Base-by-base conservation (phyloP, 1,140 invertebrate species). In the Diplogasteroides magnus region DNA sequence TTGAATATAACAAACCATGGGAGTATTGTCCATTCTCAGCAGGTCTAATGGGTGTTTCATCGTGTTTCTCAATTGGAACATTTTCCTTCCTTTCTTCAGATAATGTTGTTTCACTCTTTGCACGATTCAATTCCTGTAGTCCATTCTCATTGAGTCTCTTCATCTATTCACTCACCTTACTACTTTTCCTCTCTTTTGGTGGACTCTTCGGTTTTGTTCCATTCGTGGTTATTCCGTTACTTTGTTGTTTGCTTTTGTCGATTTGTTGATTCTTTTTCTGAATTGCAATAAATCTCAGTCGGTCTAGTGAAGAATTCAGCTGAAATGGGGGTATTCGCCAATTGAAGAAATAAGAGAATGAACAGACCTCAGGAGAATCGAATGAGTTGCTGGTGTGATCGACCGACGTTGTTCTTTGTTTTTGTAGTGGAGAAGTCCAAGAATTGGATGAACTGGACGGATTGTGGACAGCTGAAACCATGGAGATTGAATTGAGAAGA, bases 71-170 rank as follows among this genome's bases (percentile, higher is more conserved):
- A 3, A 37, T 23, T 15, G 37, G 29, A 13, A 31, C 19, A 56
- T 65, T 55, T 23, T 63, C 61, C 29, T 31, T 63, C 29, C 48
- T 37, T 14, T 65, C 64, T 6, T 13, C 29, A 3, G 37, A 14
- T 13, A 65, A 26, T 23, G 31, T 65, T 19, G 31, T 37, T 26
- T 65, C 64, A 26, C 64, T 65, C 25, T 55, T 65, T 13, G 64
- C 64, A 14, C 37, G 37, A 48, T 19, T 48, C 19, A 48, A 48
- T 6, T 48, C 37, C n/a, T n/a, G n/a, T n/a, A n/a, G n/a, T n/a
- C n/a, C n/a, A n/a, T n/a, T n/a, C n/a, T n/a, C n/a, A n/a, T n/a
- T n/a, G n/a, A n/a, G n/a, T n/a, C n/a, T n/a, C n/a, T 11, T 48
- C 37, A 19, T 11, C 6, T 48, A 48, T 11, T 48, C 19, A 48